Conservation (phyloP, 2,797 vertebrate species). For the Epinephelus awoara region DNA sequence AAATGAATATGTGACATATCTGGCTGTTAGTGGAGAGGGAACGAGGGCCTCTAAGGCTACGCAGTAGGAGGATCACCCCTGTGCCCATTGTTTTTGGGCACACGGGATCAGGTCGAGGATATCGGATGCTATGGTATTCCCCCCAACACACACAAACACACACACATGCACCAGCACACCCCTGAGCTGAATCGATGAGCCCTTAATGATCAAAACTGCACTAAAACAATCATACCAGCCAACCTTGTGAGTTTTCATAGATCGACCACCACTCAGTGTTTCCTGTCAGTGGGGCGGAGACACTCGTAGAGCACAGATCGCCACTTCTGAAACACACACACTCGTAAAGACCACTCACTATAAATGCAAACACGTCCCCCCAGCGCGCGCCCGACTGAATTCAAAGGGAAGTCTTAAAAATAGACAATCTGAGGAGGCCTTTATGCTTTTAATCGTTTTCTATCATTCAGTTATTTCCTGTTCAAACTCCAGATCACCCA, state of each 20-base stretch:
- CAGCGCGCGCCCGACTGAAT: conserved; percentile 54
- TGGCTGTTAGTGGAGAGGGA: conserved; percentile 61
- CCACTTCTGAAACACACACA: conserved; percentile 55
- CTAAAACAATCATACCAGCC: conserved; percentile 82
- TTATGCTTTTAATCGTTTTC: conserved; percentile 71
- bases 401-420: conserved; percentile 85
- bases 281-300: no score
- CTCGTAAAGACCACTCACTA: conserved; percentile 53
- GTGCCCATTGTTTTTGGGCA: conserved; percentile 49
- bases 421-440: conserved; percentile 84
- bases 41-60: conserved; percentile 55
- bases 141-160: conserved; percentile 21
- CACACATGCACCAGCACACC: conserved; percentile 68
- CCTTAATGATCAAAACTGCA: conserved; percentile 81
- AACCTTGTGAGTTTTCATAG: conserved; percentile 53
- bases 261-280: conserved; percentile 26
- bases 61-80: conserved; percentile 49
- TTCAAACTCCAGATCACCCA: conserved; percentile 51
- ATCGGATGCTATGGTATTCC: no score
- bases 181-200: conserved; percentile 65
- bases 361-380: conserved; percentile 44
- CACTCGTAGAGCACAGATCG: neutral
- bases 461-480: conserved; percentile 49
- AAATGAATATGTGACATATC: conserved; percentile 87
- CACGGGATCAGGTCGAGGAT: conserved; percentile 30